Evolutionary conservation across 2,797 vertebrate genomes (phyloP), one percentile per base, ranked within the genome.

Genomic region (Hyperoplus lanceolatus): DNA sequence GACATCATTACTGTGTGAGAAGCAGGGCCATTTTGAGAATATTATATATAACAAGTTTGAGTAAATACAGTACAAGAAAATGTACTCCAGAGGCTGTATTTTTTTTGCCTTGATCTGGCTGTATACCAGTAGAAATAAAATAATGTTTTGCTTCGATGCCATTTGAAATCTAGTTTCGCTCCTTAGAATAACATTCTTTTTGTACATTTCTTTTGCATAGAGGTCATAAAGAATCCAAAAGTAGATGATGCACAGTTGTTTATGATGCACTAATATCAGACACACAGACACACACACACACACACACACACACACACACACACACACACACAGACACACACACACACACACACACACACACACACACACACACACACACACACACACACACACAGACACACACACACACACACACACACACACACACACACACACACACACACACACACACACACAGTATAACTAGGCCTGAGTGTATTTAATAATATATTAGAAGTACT

Each of bases 401-500:
- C 29, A 29, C 29, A 29, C 29, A 29, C 29, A 29, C 29, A 29
- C 29, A 29, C 29, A 29, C 29, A 29, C 29, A 29, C 29, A 29
- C 29, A 29, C 29, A 29, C 29, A 29, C 29, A 29, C 29, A 29
- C 29, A 29, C 29, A 29, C 29, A 29, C 29, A 29, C 29, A 29
- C 29, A 29, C 29, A 29, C 29, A 29, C 29, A 29, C 29, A 29
- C 29, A 29, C 29, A 29, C 29, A 72, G 75, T 79, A 60, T 42
- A 84, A 84, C 68, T 74, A 73, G 79, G 80, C 75, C 75, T 59
- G 74, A 36, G 69, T 54, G 58, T 71, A 53, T 59, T 87, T 55
- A 87, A 88, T 86, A 82, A 84, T 79, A 55, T 38, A 90, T 86
- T 29, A 71, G 41, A 75, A 71, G 14, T 67, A 88, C 75, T 67